Evolutionary conservation across 2,113 vertebrate genomes (phyloP), one percentile per base, ranked within the genome.

Genomic region (Syngnathus scovelli): DNA sequence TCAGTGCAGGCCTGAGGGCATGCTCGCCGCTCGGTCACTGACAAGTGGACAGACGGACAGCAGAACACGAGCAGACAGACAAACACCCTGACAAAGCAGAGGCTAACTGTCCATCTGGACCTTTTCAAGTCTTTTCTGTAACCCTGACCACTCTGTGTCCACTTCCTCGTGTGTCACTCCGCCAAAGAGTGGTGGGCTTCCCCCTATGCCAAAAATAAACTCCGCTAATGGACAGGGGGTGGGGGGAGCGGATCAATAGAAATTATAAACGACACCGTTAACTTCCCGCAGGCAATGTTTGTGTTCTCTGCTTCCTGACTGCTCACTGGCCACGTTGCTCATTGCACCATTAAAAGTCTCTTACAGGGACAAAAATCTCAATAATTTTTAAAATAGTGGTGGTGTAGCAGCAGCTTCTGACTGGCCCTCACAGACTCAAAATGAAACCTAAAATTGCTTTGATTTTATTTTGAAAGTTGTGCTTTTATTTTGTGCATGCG

Each of bases 251-350:
- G 82, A 90, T 90, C 87, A 89, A 90, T 90, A 85, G 71, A 66
- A 82, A 78, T 90, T 86, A 88, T 88, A 79, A 83, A 75, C 86
- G 83, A 81, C 83, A 80, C 52, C 74, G 71, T 76, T 81, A 76
- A 83, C 79, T 85, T 86, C 80, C 83, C 83, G 80, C 77, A 69
- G 65, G 70, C 80, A 77, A 72, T 64, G 83, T 78, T 81, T 71
- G 66, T 48, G 54, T 75, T 75, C 68, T 33, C 27, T 58, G 27
- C 13, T 1, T 58, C 15, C 55, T 27, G 27, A 58, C 55, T 36
- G 55, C 13, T 27, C 55, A 7, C 27, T 7, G 55, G 36, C 27
- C 13, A 23, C 11, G n/a, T 12, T 5, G 13, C 12, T 33, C 54
- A 33, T 33, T 56, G 12, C 6, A 15, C 55, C 15, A 33, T 58